phyloP scores from a whole-genome alignment of 1,140 invertebrate genomes.

The Ceratosolen fusciceps region DNA sequence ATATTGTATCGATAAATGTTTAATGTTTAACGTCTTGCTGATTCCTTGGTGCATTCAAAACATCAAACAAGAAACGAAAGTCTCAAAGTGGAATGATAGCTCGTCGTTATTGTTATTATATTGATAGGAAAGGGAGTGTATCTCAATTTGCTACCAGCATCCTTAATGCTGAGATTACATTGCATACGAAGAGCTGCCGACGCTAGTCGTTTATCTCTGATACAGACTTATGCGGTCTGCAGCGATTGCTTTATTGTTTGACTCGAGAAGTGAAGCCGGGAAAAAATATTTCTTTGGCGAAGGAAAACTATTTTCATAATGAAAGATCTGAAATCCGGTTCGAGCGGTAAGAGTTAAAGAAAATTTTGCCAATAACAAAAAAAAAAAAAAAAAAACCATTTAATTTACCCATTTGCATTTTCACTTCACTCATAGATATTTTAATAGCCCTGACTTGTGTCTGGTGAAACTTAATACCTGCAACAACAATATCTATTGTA shows the following conservation, averaged over 20 bases:
- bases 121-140: constrained; percentile 12
- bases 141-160: constrained; percentile 22
- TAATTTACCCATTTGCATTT: background rate
- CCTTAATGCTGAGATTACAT: constrained; percentile 50
- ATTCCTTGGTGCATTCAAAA: constrained; percentile 1
- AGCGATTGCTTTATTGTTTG: constrained; percentile 8
- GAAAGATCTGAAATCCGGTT: background rate
- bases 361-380: too few relatives aligned
- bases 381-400: too few relatives aligned
- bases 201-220: constrained; percentile 50
- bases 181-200: constrained; percentile 45
- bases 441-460: background rate
- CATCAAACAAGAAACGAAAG: constrained; percentile 2
- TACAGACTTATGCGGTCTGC: constrained; percentile 2
- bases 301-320: background rate
- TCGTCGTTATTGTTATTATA: background rate
- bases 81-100: background rate
- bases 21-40: background rate
- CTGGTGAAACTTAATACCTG: background rate
- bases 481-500: background rate
- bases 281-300: background rate
- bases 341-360: background rate
- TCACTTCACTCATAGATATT: background rate
- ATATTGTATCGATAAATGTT: constrained; percentile 16
- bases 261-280: background rate